phyloP scores from a whole-genome alignment of 1,140 invertebrate genomes.

The Akabosia matsudoensis region DNA sequence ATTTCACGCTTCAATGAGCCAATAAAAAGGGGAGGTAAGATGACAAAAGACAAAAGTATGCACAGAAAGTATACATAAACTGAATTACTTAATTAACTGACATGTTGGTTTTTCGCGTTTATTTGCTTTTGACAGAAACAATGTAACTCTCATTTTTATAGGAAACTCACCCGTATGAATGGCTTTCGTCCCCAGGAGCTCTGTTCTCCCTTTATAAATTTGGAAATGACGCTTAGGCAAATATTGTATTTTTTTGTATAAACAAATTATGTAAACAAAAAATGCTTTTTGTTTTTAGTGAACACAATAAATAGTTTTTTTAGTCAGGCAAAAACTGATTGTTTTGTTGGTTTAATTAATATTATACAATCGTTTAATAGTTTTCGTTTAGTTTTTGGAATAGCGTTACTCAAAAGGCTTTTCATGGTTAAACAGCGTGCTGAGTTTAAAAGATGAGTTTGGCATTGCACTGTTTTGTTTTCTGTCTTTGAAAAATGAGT shows the following conservation, averaged over 20 bases:
- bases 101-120: neutral
- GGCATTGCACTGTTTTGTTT: no score
- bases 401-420: neutral
- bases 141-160: neutral
- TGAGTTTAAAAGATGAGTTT: neutral
- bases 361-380: neutral
- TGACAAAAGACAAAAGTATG: neutral
- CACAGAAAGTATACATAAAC: neutral
- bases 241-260: constrained; percentile 15
- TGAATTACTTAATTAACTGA: neutral
- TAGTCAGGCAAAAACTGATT: neutral
- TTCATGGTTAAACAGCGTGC: neutral
- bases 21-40: neutral
- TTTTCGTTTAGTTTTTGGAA: neutral
- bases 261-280: neutral
- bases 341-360: neutral
- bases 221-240: constrained; percentile 22
- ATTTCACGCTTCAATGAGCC: neutral
- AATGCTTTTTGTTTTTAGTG: neutral
- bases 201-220: constrained; percentile 27
- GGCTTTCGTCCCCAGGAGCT: constrained; percentile 42
- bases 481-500: neutral
- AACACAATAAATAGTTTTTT: no score
- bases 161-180: constrained; percentile 44
- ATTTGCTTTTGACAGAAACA: neutral